A percentile compares a stretch with the other conserved stretches of the same genome.
phyloP scores from a whole-genome alignment of 2,888 invertebrate species.

The Lobophora halterata region DNA sequence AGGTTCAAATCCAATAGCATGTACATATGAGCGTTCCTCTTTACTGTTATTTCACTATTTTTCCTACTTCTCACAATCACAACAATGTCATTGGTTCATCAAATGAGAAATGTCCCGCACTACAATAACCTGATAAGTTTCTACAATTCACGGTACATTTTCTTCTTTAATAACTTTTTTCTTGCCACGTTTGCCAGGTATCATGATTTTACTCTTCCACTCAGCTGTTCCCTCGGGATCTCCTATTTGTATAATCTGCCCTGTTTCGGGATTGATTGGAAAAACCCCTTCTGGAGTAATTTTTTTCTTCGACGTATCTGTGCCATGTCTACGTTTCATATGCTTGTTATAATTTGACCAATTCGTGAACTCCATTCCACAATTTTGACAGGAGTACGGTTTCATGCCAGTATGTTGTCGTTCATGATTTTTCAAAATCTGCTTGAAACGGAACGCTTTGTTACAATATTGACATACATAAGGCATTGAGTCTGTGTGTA shows the following conservation, averaged over 20 bases:
- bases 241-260: slow-evolving; percentile 59
- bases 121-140: too few species aligned
- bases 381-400: slow-evolving; percentile 87
- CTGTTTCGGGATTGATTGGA: slow-evolving; percentile 67
- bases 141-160: too few species aligned
- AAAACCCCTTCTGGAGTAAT: slow-evolving; percentile 78
- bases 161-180: slow-evolving; percentile 56
- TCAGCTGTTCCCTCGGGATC: slow-evolving; percentile 62
- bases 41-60: too few species aligned
- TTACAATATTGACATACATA: slow-evolving; percentile 88
- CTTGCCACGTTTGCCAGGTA: slow-evolving; percentile 66
- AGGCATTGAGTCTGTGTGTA: slow-evolving; percentile 90
- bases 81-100: too few species aligned
- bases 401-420: slow-evolving; percentile 86
- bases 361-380: slow-evolving; percentile 87
- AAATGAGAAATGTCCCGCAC: too few species aligned
- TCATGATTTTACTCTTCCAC: slow-evolving; percentile 70
- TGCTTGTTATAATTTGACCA: slow-evolving; percentile 93
- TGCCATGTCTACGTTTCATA: slow-evolving; percentile 87
- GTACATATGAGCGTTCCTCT: too few species aligned
- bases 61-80: too few species aligned
- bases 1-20: too few species aligned
- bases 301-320: slow-evolving; percentile 70
- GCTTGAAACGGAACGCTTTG: slow-evolving; percentile 88
- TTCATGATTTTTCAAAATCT: slow-evolving; percentile 86